These are phyloP conservation scores for Odobenus rosmarus DNA, from an alignment of 2,113 vertebrate genomes.

Conservation along the genomic window DNA sequence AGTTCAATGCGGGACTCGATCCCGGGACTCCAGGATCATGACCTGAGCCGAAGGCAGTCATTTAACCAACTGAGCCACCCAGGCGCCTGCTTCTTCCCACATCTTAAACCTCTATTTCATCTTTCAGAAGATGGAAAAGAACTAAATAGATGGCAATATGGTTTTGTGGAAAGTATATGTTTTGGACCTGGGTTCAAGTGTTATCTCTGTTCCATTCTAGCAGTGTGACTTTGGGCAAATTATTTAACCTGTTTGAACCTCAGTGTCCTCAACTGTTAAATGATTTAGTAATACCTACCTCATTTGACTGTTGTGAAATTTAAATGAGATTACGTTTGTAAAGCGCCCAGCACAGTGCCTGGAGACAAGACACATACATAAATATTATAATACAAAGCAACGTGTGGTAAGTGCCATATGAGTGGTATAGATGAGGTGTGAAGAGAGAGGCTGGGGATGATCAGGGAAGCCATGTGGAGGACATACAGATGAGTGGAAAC, in stretches of 20 bases:
- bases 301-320: conserved; percentile 17
- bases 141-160: background rate
- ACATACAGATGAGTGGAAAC: background rate
- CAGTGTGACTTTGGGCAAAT: background rate
- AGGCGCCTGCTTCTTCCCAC: background rate
- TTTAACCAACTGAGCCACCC: too few relatives aligned
- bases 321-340: conserved; percentile 48
- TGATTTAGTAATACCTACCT: background rate
- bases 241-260: background rate
- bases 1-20: too few relatives aligned
- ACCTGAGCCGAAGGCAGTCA: too few relatives aligned
- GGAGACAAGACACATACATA: background rate
- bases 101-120: background rate
- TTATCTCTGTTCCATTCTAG: background rate
- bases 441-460: background rate
- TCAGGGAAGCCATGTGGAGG: background rate
- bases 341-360: background rate
- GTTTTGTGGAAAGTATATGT: background rate
- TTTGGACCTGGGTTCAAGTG: background rate
- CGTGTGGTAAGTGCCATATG: background rate
- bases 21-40: too few relatives aligned
- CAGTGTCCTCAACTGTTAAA: conserved; percentile 6
- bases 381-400: conserved; percentile 4
- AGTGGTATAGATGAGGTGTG: background rate
- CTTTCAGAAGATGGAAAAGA: background rate